Percentiles rank a stretch among this genome's conserved stretches.
Evolutionary conservation across 1,140 invertebrate species (phyloP).

Genomic region (Cecropterus lyciades): DNA sequence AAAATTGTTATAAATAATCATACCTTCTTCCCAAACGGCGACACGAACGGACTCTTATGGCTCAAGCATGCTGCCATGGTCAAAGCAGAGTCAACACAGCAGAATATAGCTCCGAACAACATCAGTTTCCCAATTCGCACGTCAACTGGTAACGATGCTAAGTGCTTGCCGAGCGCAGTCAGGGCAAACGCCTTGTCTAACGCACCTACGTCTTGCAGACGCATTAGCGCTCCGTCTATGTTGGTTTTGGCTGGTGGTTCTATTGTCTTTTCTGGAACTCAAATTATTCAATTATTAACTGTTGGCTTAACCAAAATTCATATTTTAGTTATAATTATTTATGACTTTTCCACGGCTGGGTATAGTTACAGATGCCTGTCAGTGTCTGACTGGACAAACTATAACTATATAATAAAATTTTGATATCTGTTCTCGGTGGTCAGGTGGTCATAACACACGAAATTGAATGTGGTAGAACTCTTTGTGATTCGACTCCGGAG

Average conservation of each 20-base stretch:
- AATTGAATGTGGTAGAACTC: no score
- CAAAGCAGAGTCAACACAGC: slow-evolving; percentile 96
- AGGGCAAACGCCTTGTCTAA: slow-evolving; percentile 91
- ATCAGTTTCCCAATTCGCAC: slow-evolving; percentile 96
- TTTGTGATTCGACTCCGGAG: no score
- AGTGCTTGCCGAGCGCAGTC: slow-evolving; percentile 95
- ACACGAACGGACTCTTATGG: slow-evolving; percentile 92
- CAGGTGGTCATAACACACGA: no score
- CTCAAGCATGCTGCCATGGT: slow-evolving; percentile 96
- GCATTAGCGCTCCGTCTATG: slow-evolving; percentile 90
- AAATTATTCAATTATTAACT: slow-evolving; percentile 2
- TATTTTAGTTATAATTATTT: no score
- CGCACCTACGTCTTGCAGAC: slow-evolving; percentile 94
- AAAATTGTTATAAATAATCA: no score
- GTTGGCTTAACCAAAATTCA: no score
- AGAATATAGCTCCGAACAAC: slow-evolving; percentile 95
- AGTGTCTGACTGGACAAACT: no score
- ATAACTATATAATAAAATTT: no score
- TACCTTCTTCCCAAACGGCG: slow-evolving; percentile 90
- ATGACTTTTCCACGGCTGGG: no score
- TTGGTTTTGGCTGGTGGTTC: slow-evolving; percentile 93
- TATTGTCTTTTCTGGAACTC: slow-evolving; percentile 85
- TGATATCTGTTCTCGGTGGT: no score
- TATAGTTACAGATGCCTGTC: no score
- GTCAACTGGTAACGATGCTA: slow-evolving; percentile 95